Percentiles rank a stretch among this genome's conserved stretches.
These are phyloP conservation scores for Torymus aiolomorphi DNA, from an alignment of 2,888 invertebrate species.

Conservation along the genomic window DNA sequence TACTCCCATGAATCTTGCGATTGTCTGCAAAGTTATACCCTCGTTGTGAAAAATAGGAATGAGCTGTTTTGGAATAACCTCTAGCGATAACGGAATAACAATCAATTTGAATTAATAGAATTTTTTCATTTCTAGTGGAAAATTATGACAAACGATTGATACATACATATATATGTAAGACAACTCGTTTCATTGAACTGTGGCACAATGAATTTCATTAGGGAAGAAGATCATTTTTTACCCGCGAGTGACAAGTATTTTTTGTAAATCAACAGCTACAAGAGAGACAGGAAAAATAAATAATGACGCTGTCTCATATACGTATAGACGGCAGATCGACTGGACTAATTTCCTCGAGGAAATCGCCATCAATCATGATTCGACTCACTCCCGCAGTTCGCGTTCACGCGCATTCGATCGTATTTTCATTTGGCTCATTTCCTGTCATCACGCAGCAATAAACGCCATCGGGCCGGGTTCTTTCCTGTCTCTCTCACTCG, in stretches of 20 bases:
- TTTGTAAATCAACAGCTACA: constrained; percentile 1
- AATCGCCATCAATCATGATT: constrained; percentile 38
- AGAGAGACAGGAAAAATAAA: constrained; percentile 20
- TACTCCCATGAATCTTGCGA: not conserved
- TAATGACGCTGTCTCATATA: constrained; percentile 18
- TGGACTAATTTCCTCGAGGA: constrained; percentile 27
- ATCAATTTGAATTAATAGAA: no score
- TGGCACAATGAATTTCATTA: no score
- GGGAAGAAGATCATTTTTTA: not conserved
- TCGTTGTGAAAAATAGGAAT: not conserved
- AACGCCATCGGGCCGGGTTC: not conserved
- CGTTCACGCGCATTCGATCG: constrained; percentile 12
- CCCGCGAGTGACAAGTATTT: not conserved
- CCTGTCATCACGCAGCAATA: constrained; percentile 47
- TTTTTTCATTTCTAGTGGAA: no score
- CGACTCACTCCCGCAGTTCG: constrained; percentile 21
- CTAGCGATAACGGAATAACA: no score
- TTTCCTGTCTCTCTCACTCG: no score
- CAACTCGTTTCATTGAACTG: no score
- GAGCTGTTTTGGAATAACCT: not conserved
- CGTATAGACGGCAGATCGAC: not conserved
- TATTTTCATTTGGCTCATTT: constrained; percentile 41
- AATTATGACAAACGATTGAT: no score
- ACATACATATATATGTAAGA: no score
- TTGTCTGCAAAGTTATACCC: not conserved